Conservation (phyloP, 92 coral and sea anemone genomes). For the Phenganax marumi region DNA sequence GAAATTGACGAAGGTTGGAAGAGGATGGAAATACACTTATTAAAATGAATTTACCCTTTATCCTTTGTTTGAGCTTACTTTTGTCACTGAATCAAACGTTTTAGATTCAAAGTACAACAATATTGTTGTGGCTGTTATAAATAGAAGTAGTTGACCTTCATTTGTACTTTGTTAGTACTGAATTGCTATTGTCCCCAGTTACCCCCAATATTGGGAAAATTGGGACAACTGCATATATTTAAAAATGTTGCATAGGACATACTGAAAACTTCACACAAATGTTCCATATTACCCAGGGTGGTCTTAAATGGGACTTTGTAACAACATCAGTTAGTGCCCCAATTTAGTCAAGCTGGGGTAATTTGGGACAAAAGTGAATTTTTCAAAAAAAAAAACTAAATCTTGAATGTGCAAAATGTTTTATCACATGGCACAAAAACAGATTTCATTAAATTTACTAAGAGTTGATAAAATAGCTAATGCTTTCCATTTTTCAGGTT, state of each 20-base stretch:
- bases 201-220: constrained; percentile 1
- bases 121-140: not conserved
- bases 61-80: not conserved
- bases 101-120: not conserved
- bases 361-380: not conserved
- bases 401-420: no score
- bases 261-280: constrained; percentile 1
- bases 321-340: not conserved
- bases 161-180: not conserved
- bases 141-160: constrained; percentile 1
- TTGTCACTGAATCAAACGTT: no score
- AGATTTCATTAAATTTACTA: no score
- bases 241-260: not conserved
- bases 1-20: constrained; percentile 2
- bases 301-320: constrained; percentile 5
- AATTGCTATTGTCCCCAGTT: constrained; percentile 2
- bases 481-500: not conserved
- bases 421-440: not conserved
- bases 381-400: not conserved
- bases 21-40: constrained; percentile 4
- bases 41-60: not conserved
- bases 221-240: constrained; percentile 1
- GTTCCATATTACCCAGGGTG: constrained; percentile 7
- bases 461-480: no score
- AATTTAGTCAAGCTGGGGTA: constrained; percentile 1